Conservation (phyloP, 1,140 invertebrate genomes). For the Arion vulgaris region DNA sequence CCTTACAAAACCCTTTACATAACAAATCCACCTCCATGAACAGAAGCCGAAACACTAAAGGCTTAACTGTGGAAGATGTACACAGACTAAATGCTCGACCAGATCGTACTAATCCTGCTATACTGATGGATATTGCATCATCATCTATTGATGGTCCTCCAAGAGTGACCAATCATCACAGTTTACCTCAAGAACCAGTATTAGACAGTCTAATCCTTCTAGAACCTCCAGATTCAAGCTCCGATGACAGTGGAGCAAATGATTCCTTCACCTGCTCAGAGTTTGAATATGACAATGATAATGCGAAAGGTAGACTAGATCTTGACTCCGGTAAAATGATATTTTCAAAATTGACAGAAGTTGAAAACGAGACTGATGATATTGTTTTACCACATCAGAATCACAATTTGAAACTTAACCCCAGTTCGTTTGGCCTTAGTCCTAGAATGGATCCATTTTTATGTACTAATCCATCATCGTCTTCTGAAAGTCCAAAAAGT, state of each 20-base stretch:
- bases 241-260: slow-evolving; percentile 91
- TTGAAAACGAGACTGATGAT: slow-evolving; percentile 74
- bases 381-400: slow-evolving; percentile 53
- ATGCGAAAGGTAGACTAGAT: slow-evolving; percentile 72
- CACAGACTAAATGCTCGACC: slow-evolving; percentile 87
- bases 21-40: slow-evolving; percentile 29
- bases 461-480: slow-evolving; percentile 90
- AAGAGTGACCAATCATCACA: slow-evolving; percentile 74
- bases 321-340: slow-evolving; percentile 75
- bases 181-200: slow-evolving; percentile 75
- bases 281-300: slow-evolving; percentile 90
- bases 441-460: slow-evolving; percentile 90
- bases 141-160: slow-evolving; percentile 79
- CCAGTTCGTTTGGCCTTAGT: slow-evolving; percentile 88
- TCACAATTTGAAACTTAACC: not conserved
- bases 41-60: slow-evolving; percentile 73
- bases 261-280: slow-evolving; percentile 98
- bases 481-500: slow-evolving; percentile 80
- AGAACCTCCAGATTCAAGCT: slow-evolving; percentile 80
- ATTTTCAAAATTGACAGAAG: slow-evolving; percentile 81
- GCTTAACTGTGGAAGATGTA: slow-evolving; percentile 92
- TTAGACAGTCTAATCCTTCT: slow-evolving; percentile 62
- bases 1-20: slow-evolving; percentile 17
- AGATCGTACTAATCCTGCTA: slow-evolving; percentile 87
- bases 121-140: slow-evolving; percentile 92